Conservation (phyloP, 2,888 invertebrate species). For the Lysandra bellargus region DNA sequence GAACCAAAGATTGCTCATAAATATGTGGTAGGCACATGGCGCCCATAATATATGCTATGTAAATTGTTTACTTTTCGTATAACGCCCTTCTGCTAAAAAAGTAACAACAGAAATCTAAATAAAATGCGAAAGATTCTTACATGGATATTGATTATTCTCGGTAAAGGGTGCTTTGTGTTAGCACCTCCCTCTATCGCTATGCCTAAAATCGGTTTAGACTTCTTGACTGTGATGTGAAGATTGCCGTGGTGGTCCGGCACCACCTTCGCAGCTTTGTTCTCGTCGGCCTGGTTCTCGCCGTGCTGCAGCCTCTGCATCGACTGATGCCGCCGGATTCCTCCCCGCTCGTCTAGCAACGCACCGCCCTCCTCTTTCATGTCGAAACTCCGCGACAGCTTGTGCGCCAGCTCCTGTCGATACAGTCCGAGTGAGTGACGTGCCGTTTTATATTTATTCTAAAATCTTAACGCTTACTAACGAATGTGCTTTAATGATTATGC, state of each 20-base stretch:
- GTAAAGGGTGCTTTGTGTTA: constrained; percentile 96
- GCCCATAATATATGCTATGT: not conserved
- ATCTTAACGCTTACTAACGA: not conserved
- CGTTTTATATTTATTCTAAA: not conserved
- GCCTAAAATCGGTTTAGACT: constrained; percentile 96
- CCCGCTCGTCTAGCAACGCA: constrained; percentile 84
- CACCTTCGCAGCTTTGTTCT: constrained; percentile 82
- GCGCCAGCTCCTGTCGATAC: constrained; percentile 88
- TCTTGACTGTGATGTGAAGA: constrained; percentile 93
- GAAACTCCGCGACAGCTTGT: constrained; percentile 92
- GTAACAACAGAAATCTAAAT: not conserved
- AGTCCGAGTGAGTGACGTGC: not conserved
- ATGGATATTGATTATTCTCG: constrained; percentile 97
- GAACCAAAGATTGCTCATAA: not conserved
- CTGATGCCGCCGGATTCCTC: constrained; percentile 86
- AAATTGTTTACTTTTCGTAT: not conserved
- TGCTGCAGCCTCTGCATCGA: constrained; percentile 88
- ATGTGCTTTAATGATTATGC: constrained; percentile 16
- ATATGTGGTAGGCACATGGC: not conserved
- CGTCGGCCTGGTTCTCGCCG: constrained; percentile 78
- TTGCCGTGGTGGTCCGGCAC: constrained; percentile 93
- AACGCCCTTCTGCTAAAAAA: not conserved
- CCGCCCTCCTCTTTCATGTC: constrained; percentile 93
- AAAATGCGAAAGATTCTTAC: constrained; percentile 77
- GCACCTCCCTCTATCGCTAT: constrained; percentile 98